phyloP scores from a whole-genome alignment of 2,888 invertebrate species.

The Lepidonotus clava region DNA sequence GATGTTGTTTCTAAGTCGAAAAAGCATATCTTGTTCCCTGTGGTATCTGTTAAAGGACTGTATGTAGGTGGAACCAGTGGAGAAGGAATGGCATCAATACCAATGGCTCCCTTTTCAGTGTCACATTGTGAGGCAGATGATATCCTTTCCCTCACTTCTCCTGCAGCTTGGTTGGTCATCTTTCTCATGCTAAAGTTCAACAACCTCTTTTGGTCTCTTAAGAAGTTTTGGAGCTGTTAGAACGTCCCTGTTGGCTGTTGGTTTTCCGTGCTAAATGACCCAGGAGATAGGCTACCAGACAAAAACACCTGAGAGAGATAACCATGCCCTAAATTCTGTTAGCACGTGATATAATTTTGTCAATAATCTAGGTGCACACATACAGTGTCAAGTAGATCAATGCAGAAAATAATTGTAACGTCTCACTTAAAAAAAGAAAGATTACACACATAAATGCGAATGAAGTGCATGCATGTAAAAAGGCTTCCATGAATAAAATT shows the following conservation, averaged over 20 bases:
- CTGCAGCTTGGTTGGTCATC: neutral
- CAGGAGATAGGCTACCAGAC: neutral
- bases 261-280: neutral
- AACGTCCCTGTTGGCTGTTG: neutral
- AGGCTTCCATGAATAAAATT: no score
- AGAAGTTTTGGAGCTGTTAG: neutral
- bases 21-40: neutral
- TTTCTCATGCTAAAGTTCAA: neutral
- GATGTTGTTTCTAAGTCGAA: slow-evolving; percentile 43
- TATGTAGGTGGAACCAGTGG: neutral
- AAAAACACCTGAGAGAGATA: neutral
- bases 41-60: neutral
- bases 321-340: neutral
- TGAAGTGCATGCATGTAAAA: no score
- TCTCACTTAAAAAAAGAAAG: no score
- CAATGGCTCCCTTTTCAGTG: neutral
- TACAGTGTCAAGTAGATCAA: neutral
- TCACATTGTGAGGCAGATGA: neutral
- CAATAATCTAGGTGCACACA: no score
- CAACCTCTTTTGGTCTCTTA: neutral
- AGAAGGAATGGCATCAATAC: neutral
- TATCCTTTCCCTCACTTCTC: slow-evolving; percentile 22
- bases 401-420: slow-evolving; percentile 18
- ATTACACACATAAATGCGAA: no score
- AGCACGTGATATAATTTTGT: no score